phyloP scores from a whole-genome alignment of 30 jellyfish, hydroid and myxozoan genomes.

The Aurelia sp. region DNA sequence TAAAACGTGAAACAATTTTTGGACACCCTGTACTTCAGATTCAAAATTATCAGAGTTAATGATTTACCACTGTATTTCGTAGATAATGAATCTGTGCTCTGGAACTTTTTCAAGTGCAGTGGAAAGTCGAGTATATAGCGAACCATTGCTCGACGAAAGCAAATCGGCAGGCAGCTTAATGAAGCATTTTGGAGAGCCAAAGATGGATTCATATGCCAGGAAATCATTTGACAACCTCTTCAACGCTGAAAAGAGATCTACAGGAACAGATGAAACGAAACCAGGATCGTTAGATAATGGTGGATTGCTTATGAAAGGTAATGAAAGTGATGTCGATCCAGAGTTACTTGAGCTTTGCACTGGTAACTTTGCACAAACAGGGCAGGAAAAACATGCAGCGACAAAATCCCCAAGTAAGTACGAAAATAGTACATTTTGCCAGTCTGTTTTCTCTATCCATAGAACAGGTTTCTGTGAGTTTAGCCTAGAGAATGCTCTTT shows the following conservation, averaged over 20 bases:
- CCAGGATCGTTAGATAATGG: background rate
- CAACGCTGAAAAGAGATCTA: background rate
- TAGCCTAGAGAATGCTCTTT: no score
- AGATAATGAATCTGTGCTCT: conserved; percentile 65
- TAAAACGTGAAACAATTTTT: no score
- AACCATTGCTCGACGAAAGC: conserved; percentile 21
- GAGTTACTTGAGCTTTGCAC: conserved; percentile 46
- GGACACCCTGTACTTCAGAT: no score
- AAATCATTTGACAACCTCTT: conserved; percentile 25
- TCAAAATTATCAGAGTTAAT: background rate
- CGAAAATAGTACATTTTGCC: background rate
- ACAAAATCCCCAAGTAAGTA: background rate
- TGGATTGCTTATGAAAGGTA: background rate
- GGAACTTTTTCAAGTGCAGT: conserved; percentile 33
- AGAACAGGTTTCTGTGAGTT: no score
- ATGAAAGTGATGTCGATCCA: conserved; percentile 22
- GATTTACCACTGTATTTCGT: background rate
- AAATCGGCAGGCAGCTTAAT: conserved; percentile 29
- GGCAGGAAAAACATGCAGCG: background rate
- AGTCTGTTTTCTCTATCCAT: no score
- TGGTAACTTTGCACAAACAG: conserved; percentile 34
- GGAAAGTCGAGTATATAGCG: background rate
- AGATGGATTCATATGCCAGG: conserved; percentile 14
- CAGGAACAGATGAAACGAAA: background rate
- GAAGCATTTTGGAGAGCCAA: conserved; percentile 16